These are phyloP conservation scores for Sylvilagus bachmani DNA, from an alignment of 2,113 vertebrate species.

Conservation along the genomic window DNA sequence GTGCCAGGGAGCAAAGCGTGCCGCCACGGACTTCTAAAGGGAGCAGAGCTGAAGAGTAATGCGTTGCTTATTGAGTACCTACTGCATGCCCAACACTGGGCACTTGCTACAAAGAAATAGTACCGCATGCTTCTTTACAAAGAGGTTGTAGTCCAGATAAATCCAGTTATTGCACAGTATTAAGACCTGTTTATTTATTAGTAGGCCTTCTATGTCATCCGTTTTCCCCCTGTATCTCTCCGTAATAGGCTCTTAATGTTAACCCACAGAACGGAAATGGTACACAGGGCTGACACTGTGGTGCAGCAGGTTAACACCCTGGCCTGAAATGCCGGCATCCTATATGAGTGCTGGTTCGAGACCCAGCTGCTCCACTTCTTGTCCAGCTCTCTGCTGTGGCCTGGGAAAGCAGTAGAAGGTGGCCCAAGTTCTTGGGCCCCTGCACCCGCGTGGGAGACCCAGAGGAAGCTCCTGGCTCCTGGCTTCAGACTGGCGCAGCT, in stretches of 20 bases:
- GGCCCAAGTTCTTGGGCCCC: too few relatives aligned
- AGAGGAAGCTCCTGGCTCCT: too few relatives aligned
- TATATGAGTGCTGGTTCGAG: too few relatives aligned
- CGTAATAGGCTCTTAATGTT: not conserved
- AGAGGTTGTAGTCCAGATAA: slow-evolving; percentile 16
- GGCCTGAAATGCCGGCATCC: too few relatives aligned
- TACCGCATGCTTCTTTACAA: not conserved
- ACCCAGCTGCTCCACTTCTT: too few relatives aligned
- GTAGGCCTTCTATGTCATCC: not conserved
- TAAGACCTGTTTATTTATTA: not conserved
- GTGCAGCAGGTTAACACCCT: too few relatives aligned
- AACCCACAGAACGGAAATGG: not conserved
- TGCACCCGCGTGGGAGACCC: too few relatives aligned
- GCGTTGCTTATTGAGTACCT: not conserved
- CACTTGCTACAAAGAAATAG: not conserved
- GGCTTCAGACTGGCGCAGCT: too few relatives aligned
- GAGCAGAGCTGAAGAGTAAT: not conserved
- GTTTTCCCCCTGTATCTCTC: not conserved
- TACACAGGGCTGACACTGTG: not conserved
- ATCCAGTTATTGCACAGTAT: not conserved
- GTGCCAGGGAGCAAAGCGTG: not conserved
- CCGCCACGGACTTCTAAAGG: not conserved
- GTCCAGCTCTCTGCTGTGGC: too few relatives aligned
- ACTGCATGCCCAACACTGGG: not conserved
- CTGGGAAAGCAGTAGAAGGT: too few relatives aligned